Conservation (phyloP, 2,797 vertebrate genomes). For the Aplochiton taeniatus region DNA sequence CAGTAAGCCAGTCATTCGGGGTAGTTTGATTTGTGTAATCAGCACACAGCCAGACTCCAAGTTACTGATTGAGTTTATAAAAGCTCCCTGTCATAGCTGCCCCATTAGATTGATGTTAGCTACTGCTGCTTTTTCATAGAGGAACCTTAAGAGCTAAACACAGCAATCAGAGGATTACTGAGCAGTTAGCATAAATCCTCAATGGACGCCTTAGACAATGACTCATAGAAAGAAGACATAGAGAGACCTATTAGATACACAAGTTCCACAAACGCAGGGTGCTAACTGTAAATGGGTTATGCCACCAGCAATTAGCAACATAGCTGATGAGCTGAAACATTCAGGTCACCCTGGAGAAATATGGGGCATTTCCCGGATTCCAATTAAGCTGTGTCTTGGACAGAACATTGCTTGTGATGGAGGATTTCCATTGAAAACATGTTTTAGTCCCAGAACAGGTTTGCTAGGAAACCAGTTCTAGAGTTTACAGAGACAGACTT, state of each 20-base stretch:
- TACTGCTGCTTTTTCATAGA: constrained; percentile 65
- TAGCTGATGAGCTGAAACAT: constrained; percentile 69
- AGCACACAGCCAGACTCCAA: constrained; percentile 58
- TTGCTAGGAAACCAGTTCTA: constrained; percentile 47
- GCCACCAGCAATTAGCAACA: constrained; percentile 61
- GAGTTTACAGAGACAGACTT: constrained; percentile 33
- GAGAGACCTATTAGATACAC: constrained; percentile 47
- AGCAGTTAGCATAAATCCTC: constrained; percentile 66
- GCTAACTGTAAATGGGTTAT: constrained; percentile 55
- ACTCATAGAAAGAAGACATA: constrained; percentile 42
- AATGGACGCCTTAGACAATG: constrained; percentile 51
- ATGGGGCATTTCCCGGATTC: constrained; percentile 56
- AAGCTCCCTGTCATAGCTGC: constrained; percentile 69
- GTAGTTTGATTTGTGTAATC: constrained; percentile 73
- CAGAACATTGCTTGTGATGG: constrained; percentile 47
- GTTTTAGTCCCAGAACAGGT: constrained; percentile 51
- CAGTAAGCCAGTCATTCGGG: constrained; percentile 58
- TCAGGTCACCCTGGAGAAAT: constrained; percentile 57
- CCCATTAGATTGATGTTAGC: constrained; percentile 72
- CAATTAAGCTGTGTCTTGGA: constrained; percentile 50
- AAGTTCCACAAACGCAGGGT: constrained; percentile 46
- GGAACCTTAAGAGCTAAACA: constrained; percentile 69
- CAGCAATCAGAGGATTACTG: constrained; percentile 74
- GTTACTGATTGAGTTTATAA: constrained; percentile 72
- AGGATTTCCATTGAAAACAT: constrained; percentile 48